Evolutionary conservation across 2,113 vertebrate genomes (phyloP).

Genomic region (Gila orcuttii): DNA sequence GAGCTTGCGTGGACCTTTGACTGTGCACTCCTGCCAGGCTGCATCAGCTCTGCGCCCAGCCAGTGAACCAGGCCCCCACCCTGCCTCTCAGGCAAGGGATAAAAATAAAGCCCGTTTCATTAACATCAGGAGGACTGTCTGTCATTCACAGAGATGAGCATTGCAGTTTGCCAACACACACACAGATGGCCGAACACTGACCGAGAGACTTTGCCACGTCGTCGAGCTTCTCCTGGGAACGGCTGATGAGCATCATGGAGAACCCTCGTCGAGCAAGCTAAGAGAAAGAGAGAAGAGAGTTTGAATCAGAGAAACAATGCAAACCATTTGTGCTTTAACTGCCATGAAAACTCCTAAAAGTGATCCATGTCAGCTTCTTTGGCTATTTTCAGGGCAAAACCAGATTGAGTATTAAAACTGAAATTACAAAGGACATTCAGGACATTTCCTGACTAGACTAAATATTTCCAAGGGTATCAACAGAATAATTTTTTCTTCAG

Average conservation of each 20-base stretch:
- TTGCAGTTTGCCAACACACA: constrained; percentile 6
- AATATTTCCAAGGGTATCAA: neutral
- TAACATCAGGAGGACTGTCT: constrained; percentile 49
- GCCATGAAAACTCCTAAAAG: neutral
- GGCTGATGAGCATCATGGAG: constrained; percentile 89
- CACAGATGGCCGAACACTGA: constrained; percentile 71
- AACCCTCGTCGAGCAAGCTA: constrained; percentile 90
- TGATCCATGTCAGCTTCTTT: neutral
- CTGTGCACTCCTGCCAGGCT: constrained; percentile 39
- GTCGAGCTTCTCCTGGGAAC: constrained; percentile 90
- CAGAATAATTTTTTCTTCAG: neutral
- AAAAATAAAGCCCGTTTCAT: constrained; percentile 54
- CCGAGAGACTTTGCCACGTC: constrained; percentile 86
- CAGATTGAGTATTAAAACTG: neutral
- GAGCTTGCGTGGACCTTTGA: constrained; percentile 26
- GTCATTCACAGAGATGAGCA: constrained; percentile 42
- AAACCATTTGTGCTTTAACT: neutral
- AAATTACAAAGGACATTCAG: no score
- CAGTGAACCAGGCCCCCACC: constrained; percentile 16
- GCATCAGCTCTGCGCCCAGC: constrained; percentile 39
- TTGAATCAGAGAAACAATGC: neutral
- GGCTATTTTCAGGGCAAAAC: neutral
- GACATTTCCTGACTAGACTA: no score
- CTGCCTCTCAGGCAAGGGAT: constrained; percentile 40
- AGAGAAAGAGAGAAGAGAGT: constrained; percentile 30